Evolutionary conservation across 2,888 invertebrate genomes (phyloP).

Genomic region (Scaptodrosophila latifasciaeformis): DNA sequence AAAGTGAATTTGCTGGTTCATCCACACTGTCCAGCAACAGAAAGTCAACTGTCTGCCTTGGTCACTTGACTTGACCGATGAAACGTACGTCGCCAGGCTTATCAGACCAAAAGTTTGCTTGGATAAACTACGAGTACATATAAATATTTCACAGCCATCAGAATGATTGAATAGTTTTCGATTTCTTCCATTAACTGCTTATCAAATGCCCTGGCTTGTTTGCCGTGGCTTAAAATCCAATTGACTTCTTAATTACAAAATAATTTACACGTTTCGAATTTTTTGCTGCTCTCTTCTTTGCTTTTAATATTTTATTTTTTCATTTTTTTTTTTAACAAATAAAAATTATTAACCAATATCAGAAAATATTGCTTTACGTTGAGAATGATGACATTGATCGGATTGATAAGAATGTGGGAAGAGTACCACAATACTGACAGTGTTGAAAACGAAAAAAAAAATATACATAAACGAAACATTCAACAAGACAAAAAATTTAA

Average conservation of each 20-base stretch:
- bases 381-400: slow-evolving; percentile 40
- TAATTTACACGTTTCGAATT: too few relatives aligned
- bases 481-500: slow-evolving; percentile 27
- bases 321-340: slow-evolving; percentile 23
- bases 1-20: slow-evolving; percentile 13
- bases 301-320: slow-evolving; percentile 30
- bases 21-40: slow-evolving; percentile 26
- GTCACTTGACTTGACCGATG: slow-evolving; percentile 47
- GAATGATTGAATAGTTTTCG: slow-evolving; percentile 36
- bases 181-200: background rate
- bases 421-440: slow-evolving; percentile 72
- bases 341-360: slow-evolving; percentile 57
- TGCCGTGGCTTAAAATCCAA: slow-evolving; percentile 49
- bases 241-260: slow-evolving; percentile 40
- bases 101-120: slow-evolving; percentile 44
- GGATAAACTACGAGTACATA: slow-evolving; percentile 35
- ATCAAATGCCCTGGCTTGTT: background rate
- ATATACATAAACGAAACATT: slow-evolving; percentile 42
- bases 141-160: slow-evolving; percentile 51
- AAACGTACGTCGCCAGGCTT: slow-evolving; percentile 40
- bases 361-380: slow-evolving; percentile 61
- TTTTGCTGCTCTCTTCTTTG: slow-evolving; percentile 33
- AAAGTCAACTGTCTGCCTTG: slow-evolving; percentile 50
- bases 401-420: slow-evolving; percentile 53
- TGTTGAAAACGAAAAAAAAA: slow-evolving; percentile 39